phyloP scores from a whole-genome alignment of 2,888 invertebrate genomes.

The Acrocera orbiculus region DNA sequence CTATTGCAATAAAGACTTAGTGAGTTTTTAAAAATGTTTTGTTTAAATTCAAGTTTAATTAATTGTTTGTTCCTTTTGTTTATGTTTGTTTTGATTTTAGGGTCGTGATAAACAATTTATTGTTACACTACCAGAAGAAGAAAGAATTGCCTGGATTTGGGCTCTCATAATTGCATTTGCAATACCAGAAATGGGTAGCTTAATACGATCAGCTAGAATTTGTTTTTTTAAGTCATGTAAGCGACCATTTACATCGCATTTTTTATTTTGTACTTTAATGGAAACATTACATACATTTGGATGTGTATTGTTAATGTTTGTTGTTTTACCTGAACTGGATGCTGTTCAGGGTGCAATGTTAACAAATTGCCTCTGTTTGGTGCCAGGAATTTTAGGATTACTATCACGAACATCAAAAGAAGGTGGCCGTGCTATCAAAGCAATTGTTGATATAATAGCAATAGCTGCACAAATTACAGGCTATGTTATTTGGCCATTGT shows the following conservation, averaged over 20 bases:
- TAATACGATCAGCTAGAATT: slow-evolving; percentile 69
- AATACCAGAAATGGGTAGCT: slow-evolving; percentile 73
- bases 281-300: slow-evolving; percentile 84
- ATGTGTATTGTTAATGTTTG: slow-evolving; percentile 68
- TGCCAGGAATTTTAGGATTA: slow-evolving; percentile 56
- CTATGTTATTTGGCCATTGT: slow-evolving; percentile 79
- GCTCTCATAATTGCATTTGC: slow-evolving; percentile 71
- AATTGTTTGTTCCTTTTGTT: background rate
- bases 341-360: slow-evolving; percentile 91
- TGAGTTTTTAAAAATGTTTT: slow-evolving; percentile 28
- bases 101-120: slow-evolving; percentile 71
- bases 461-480: slow-evolving; percentile 80
- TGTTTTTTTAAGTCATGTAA: slow-evolving; percentile 81
- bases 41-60: background rate
- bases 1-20: slow-evolving; percentile 73
- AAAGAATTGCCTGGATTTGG: slow-evolving; percentile 88
- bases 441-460: slow-evolving; percentile 67
- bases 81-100: slow-evolving; percentile 34
- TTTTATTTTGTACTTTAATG: slow-evolving; percentile 48
- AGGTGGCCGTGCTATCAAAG: slow-evolving; percentile 56
- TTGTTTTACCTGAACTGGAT: slow-evolving; percentile 79
- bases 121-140: slow-evolving; percentile 63
- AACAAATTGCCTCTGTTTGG: slow-evolving; percentile 84
- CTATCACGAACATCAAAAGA: slow-evolving; percentile 70
- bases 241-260: slow-evolving; percentile 37